phyloP scores from a whole-genome alignment of 2,888 invertebrate genomes.

The Yponomeuta evonymella region DNA sequence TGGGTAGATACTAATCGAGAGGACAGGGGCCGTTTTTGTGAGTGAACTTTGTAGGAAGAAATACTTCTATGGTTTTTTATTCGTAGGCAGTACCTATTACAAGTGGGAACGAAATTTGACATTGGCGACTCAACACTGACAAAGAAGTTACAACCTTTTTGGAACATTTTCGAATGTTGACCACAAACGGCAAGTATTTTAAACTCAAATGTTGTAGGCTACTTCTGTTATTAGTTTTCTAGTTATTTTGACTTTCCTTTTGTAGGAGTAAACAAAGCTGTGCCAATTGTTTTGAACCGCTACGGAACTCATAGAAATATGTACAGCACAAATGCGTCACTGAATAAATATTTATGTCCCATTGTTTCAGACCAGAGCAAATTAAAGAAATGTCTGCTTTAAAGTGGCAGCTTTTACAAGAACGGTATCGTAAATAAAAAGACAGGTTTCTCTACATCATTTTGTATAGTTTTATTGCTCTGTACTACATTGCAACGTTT shows the following conservation, averaged over 20 bases:
- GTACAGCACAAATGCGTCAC: not conserved
- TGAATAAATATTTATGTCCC: slow-evolving; percentile 11
- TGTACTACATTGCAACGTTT: slow-evolving; percentile 66
- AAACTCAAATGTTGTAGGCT: not conserved
- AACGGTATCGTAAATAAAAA: slow-evolving; percentile 34
- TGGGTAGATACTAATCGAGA: no score
- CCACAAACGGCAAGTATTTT: not conserved
- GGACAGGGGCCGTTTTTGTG: no score
- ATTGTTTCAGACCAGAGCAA: slow-evolving; percentile 7
- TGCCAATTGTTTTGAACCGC: not conserved
- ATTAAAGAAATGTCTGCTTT: not conserved
- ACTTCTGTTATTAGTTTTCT: not conserved
- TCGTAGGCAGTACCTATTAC: not conserved
- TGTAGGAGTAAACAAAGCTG: not conserved
- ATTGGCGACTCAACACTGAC: not conserved
- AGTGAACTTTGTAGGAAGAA: no score
- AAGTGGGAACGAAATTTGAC: not conserved
- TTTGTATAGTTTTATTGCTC: slow-evolving; percentile 63
- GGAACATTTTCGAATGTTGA: not conserved
- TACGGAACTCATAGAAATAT: not conserved
- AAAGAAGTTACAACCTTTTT: not conserved
- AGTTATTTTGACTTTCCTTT: not conserved
- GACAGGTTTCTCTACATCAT: slow-evolving; percentile 27
- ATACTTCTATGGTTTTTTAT: no score
- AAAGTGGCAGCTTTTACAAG: not conserved